phyloP scores from a whole-genome alignment of 1,140 invertebrate genomes.

The Drosophila takahashii region DNA sequence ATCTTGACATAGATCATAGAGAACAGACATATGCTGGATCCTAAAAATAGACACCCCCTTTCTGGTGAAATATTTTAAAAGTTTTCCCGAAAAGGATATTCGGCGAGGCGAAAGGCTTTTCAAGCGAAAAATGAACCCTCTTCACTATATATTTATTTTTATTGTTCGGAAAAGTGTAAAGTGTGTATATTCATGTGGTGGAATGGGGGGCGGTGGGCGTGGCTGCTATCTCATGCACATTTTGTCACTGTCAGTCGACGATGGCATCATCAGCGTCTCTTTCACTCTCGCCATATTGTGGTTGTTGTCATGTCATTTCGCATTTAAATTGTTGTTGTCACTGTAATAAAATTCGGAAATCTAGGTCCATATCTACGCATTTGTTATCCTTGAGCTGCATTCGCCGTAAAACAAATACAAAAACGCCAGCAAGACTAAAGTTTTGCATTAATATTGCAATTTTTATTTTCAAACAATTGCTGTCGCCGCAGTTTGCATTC shows the following conservation, averaged over 20 bases:
- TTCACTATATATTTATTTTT: conserved; percentile 68
- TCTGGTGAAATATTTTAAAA: conserved; percentile 12
- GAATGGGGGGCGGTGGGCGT: conserved; percentile 21
- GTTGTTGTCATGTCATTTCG: conserved; percentile 60
- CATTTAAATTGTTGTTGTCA: conserved; percentile 75
- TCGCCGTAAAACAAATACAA: conserved; percentile 30
- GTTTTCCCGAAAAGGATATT: conserved; percentile 16
- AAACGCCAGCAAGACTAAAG: conserved; percentile 2
- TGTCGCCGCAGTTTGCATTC: conserved; percentile 33
- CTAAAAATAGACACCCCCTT: conserved; percentile 3
- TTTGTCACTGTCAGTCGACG: conserved; percentile 50
- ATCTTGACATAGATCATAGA: conserved; percentile 50
- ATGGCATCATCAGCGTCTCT: conserved; percentile 36
- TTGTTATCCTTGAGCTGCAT: conserved; percentile 77
- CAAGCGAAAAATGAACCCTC: conserved; percentile 24
- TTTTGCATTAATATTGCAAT: conserved; percentile 49
- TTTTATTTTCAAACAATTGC: conserved; percentile 63
- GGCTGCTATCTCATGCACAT: conserved; percentile 57
- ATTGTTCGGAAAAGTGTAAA: conserved; percentile 34
- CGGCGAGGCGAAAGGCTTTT: background rate
- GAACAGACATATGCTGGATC: conserved; percentile 36
- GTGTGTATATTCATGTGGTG: background rate
- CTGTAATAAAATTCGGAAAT: conserved; percentile 77
- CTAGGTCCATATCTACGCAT: conserved; percentile 84
- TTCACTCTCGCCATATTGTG: conserved; percentile 1